These are phyloP conservation scores for Rhinoptilus africanus DNA, from an alignment of 2,113 vertebrate genomes.

Conservation along the genomic window DNA sequence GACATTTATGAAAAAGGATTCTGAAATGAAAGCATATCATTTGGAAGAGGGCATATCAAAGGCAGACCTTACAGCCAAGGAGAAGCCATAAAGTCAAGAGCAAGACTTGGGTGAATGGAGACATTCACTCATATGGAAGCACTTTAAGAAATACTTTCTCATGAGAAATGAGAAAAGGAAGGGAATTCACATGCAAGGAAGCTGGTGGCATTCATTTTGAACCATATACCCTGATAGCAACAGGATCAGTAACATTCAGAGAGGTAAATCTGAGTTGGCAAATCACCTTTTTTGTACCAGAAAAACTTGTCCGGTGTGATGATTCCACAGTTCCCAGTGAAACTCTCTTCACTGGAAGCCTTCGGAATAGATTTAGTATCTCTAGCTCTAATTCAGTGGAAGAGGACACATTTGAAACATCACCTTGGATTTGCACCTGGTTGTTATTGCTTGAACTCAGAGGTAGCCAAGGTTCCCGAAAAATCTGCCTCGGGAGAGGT, in stretches of 20 bases:
- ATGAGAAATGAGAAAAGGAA: neutral
- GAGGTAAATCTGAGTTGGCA: neutral
- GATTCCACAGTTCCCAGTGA: neutral
- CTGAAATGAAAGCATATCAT: neutral
- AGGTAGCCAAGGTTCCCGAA: neutral
- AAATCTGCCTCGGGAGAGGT: neutral
- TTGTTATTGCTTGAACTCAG: neutral
- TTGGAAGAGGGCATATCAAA: neutral
- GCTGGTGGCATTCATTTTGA: rapidly evolving
- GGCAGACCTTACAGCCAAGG: neutral
- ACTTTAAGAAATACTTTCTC: neutral
- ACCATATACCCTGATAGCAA: rapidly evolving
- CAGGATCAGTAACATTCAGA: neutral
- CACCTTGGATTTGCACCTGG: neutral
- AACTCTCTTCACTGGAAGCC: neutral
- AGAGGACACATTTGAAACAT: neutral
- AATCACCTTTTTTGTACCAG: neutral
- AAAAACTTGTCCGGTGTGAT: neutral
- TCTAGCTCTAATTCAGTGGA: neutral
- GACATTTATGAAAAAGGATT: neutral
- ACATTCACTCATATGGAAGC: rapidly evolving
- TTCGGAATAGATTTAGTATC: neutral
- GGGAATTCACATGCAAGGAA: neutral
- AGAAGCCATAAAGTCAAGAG: neutral
- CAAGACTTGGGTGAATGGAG: neutral